These are phyloP conservation scores for Malacoraja senta DNA, from an alignment of 2,797 vertebrate genomes.

Conservation along the genomic window DNA sequence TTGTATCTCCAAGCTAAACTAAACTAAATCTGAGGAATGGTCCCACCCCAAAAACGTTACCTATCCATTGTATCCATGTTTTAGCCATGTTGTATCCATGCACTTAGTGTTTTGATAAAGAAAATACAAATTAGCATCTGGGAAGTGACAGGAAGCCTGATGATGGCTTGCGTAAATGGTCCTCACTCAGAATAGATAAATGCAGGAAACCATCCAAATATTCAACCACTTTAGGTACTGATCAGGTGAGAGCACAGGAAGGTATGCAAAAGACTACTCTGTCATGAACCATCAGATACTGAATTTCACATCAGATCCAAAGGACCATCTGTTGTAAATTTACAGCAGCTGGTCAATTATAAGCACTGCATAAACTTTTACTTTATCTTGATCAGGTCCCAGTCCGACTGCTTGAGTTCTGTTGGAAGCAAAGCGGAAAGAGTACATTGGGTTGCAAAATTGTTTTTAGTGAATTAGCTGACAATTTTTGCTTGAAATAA, in stretches of 20 bases:
- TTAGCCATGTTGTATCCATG: too few relatives aligned
- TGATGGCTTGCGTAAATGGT: background rate
- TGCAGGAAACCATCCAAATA: background rate
- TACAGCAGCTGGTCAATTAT: background rate
- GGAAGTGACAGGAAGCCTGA: background rate
- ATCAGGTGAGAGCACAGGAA: background rate
- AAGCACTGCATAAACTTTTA: background rate
- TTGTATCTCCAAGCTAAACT: too few relatives aligned
- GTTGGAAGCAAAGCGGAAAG: background rate
- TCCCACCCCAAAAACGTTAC: too few relatives aligned
- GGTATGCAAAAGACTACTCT: background rate
- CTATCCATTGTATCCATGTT: too few relatives aligned
- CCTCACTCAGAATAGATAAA: background rate
- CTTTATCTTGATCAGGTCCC: background rate
- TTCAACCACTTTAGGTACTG: background rate
- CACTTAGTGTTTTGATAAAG: background rate
- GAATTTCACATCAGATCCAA: background rate
- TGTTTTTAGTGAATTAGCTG: background rate
- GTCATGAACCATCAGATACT: background rate
- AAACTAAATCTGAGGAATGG: too few relatives aligned
- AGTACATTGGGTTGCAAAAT: background rate
- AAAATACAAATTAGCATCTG: background rate
- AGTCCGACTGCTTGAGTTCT: background rate
- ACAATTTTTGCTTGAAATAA: background rate
- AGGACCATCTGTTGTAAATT: background rate